Base-by-base conservation (phyloP, 1,140 invertebrate species). In the Zaprionus tsacasi region DNA sequence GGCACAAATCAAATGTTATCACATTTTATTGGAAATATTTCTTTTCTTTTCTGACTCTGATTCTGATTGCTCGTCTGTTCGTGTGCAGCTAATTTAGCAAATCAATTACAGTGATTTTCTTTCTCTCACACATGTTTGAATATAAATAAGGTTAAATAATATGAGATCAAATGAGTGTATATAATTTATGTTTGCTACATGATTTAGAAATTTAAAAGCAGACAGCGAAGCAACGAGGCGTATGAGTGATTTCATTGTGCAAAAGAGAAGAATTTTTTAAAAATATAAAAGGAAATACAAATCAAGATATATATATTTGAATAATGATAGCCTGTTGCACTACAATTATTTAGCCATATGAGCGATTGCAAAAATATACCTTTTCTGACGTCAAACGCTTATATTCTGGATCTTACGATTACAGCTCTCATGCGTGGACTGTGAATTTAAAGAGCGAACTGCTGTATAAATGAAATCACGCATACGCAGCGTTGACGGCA, bases 1-100 rank as follows among this genome's bases (percentile, higher is more conserved):
- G 72, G 79, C 80, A 79, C 38, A 82, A 82, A 82, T 82, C 81
- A 82, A 82, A 79, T 82, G 76, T 75, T 71, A 74, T 70, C 61
- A 69, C 65, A 74, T 74, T 74, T 73, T 70, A 48, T 38, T 54
- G 35, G 52, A n/a, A 55, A 55, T 30, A 66, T 65, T 66, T 58
- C 61, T 38, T 55, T 40, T 35, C 21, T 21, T 21, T 21, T 21
- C 21, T 21, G 21, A 21, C 2, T 21, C 66, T 17, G 17, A 64
- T 45, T 45, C 40, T 79, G 65, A 65, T 65, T 68, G 40, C 68
- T 27, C 56, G 66, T 21, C 66, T 63, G 71, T 43, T 80, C 76
- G 79, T 79, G 79, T 60, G 79, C 65, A 60, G 57, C 67, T 81
- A 81, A 81, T 76, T 81, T 76, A 54, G 58, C 59, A 71, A 81